These are phyloP conservation scores for Oreortyx pictus DNA, from an alignment of 2,797 vertebrate genomes.

Conservation along the genomic window DNA sequence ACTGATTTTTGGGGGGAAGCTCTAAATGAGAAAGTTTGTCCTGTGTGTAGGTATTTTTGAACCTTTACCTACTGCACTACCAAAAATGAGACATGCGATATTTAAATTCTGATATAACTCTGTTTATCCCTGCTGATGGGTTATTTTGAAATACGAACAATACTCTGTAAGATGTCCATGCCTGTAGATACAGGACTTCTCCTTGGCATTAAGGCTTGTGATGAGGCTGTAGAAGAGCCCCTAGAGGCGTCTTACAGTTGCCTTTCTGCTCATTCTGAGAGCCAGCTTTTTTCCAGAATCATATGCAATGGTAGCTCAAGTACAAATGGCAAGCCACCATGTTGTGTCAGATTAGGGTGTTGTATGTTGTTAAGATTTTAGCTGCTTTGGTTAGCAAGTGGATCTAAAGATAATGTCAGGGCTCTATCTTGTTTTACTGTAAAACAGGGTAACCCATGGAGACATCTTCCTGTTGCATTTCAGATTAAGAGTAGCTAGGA, in stretches of 20 bases:
- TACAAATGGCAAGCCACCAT: not conserved
- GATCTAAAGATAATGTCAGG: not conserved
- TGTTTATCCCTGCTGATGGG: not conserved
- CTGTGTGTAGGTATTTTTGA: not conserved
- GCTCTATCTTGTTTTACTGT: not conserved
- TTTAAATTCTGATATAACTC: not conserved
- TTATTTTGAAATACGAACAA: not conserved
- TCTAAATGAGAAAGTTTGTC: not conserved
- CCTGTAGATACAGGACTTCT: not conserved
- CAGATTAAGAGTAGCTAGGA: not conserved
- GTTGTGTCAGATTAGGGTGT: too few relatives aligned
- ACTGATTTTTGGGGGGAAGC: not conserved
- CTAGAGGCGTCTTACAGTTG: not conserved
- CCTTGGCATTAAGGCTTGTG: not conserved
- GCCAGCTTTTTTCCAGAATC: not conserved
- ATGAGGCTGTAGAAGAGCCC: not conserved
- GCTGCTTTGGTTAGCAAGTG: not conserved
- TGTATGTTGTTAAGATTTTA: slow-evolving; percentile 1
- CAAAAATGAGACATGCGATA: not conserved
- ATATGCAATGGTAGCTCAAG: not conserved
- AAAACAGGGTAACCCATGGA: not conserved
- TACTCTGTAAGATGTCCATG: not conserved
- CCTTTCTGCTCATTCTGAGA: not conserved
- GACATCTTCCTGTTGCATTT: not conserved
- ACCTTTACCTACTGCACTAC: not conserved